A percentile compares a stretch with the other conserved stretches of the same genome.
Conservation (phyloP, 1,140 invertebrate species). For the Euwallacea fornicatus region DNA sequence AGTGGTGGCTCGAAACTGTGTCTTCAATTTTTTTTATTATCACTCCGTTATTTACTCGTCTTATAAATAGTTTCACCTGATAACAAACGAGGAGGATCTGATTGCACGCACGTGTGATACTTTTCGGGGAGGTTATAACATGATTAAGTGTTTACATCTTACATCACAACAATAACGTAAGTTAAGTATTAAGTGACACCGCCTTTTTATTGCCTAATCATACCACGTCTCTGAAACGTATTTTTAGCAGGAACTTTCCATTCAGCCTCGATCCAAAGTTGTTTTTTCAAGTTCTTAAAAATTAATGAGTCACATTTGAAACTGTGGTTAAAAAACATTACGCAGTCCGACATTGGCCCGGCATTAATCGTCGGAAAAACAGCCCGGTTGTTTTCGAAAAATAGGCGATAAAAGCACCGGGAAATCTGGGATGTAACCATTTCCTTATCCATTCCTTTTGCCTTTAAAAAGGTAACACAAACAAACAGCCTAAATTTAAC, state of each 20-base stretch:
- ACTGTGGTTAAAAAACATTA: conserved; percentile 30
- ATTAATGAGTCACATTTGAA: conserved; percentile 26
- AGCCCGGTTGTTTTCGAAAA: conserved; percentile 27
- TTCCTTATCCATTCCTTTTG: conserved; percentile 31
- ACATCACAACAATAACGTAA: neutral
- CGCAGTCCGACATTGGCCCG: conserved; percentile 17
- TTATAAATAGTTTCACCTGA: too few relatives aligned
- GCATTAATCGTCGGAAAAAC: conserved; percentile 15
- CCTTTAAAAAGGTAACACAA: conserved; percentile 37
- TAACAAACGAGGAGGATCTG: too few relatives aligned
- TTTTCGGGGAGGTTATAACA: too few relatives aligned
- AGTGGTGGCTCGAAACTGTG: too few relatives aligned
- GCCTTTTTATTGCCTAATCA: conserved; percentile 1
- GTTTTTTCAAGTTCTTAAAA: conserved; percentile 34
- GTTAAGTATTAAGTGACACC: neutral
- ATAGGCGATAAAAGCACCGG: conserved; percentile 7
- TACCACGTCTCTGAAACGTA: neutral
- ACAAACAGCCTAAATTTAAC: conserved; percentile 38
- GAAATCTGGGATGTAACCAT: conserved; percentile 20
- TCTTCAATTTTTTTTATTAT: too few relatives aligned
- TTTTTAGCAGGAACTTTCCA: conserved; percentile 31
- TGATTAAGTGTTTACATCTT: too few relatives aligned
- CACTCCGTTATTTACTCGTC: too few relatives aligned
- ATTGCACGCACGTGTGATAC: too few relatives aligned
- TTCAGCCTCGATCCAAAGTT: conserved; percentile 26